phyloP scores from a whole-genome alignment of 2,888 invertebrate species.

The Zhengitettix transpicula region DNA sequence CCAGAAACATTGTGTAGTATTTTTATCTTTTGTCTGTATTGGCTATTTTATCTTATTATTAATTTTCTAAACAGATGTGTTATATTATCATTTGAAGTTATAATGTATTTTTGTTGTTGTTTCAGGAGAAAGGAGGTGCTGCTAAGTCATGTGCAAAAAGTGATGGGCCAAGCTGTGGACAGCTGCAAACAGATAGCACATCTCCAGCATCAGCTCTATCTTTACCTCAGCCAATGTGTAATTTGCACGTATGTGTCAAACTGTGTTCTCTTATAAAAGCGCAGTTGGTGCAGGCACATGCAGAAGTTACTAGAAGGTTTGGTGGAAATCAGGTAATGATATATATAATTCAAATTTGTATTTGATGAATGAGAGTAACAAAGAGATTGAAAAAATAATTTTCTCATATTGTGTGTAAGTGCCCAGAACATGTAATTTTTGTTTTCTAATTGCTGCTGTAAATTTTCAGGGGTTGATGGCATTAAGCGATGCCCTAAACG shows the following conservation, averaged over 20 bases:
- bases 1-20: too few relatives aligned
- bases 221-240: slow-evolving; percentile 1
- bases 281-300: slow-evolving; percentile 61
- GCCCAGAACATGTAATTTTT: background rate
- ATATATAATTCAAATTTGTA: background rate
- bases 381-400: background rate
- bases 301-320: slow-evolving; percentile 42
- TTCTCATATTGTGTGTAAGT: background rate
- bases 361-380: background rate
- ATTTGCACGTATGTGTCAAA: slow-evolving; percentile 43
- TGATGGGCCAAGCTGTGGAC: background rate
- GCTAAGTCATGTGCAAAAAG: background rate
- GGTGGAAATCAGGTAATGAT: slow-evolving; percentile 7
- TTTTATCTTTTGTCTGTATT: too few relatives aligned
- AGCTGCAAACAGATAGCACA: background rate
- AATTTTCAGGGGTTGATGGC: slow-evolving; percentile 12
- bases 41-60: too few relatives aligned
- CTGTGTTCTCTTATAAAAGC: slow-evolving; percentile 62
- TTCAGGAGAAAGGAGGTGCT: too few relatives aligned
- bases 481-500: slow-evolving; percentile 23
- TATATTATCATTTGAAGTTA: too few relatives aligned
- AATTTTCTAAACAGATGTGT: too few relatives aligned
- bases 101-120: too few relatives aligned
- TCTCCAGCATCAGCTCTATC: background rate
- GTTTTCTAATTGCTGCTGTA: too few relatives aligned